Conservation (phyloP, 2,888 invertebrate species). For the Nasonovia ribisnigri region DNA sequence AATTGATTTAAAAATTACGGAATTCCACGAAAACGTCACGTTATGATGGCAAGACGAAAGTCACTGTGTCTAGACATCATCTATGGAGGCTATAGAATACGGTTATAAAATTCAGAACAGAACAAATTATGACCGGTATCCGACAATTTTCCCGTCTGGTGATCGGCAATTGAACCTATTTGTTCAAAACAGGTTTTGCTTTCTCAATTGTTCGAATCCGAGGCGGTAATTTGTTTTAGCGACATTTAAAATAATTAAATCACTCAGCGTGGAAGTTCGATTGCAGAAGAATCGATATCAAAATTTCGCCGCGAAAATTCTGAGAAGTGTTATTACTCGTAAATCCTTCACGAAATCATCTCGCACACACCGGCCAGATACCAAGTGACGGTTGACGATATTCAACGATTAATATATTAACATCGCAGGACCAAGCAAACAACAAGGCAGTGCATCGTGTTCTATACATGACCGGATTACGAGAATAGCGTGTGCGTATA, state of each 20-base stretch:
- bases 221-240: neutral
- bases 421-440: too few species aligned
- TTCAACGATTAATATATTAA: neutral
- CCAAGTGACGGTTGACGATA: neutral
- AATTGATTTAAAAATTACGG: neutral
- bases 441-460: too few species aligned
- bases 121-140: constrained; percentile 53
- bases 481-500: too few species aligned
- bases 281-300: neutral
- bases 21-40: neutral
- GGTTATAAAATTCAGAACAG: constrained; percentile 46
- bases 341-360: neutral
- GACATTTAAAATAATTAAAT: neutral
- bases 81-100: constrained; percentile 10
- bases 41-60: neutral
- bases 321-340: neutral
- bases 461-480: too few species aligned
- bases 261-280: neutral
- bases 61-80: constrained; percentile 39
- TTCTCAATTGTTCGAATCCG: constrained; percentile 29
- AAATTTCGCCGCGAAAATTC: neutral
- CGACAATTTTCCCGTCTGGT: constrained; percentile 36
- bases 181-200: constrained; percentile 39
- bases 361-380: neutral
- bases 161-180: constrained; percentile 31